These are phyloP conservation scores for Lophius americanus DNA, from an alignment of 2,797 vertebrate species.

Conservation along the genomic window DNA sequence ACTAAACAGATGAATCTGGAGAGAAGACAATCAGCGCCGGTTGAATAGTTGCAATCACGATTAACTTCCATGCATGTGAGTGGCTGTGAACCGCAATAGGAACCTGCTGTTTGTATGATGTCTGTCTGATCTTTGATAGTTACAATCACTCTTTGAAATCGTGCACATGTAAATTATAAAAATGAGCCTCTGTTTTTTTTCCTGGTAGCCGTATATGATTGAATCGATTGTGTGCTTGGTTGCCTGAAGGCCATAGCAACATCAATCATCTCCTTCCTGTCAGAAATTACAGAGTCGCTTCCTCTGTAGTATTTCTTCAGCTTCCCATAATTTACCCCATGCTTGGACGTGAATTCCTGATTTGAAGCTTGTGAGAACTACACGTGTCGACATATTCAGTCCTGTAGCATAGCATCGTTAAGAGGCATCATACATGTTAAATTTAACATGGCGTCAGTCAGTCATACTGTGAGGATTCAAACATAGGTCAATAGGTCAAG, in stretches of 20 bases:
- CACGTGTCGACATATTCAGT: conserved; percentile 11
- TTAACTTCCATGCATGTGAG: background rate
- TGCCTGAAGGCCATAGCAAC: conserved; percentile 63
- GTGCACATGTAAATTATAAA: conserved; percentile 45
- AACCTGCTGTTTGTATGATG: conserved; percentile 5
- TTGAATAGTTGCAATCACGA: background rate
- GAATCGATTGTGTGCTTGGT: conserved; percentile 56
- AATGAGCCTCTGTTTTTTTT: conserved; percentile 28
- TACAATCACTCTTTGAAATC: conserved; percentile 38
- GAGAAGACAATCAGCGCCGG: background rate
- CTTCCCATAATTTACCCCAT: conserved; percentile 55
- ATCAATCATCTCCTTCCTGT: conserved; percentile 59
- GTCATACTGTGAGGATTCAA: background rate
- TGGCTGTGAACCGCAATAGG: no score
- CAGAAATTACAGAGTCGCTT: conserved; percentile 43
- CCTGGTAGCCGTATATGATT: conserved; percentile 49
- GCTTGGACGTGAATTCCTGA: conserved; percentile 9
- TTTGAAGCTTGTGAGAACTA: conserved; percentile 19
- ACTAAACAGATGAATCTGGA: background rate
- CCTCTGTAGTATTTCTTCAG: conserved; percentile 34
- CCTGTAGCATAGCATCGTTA: background rate
- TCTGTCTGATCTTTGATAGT: conserved; percentile 40
- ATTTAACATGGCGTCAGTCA: background rate
- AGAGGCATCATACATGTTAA: background rate
- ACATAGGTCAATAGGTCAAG: no score